These are phyloP conservation scores for Malacoraja senta DNA, from an alignment of 2,797 vertebrate species.

Conservation along the genomic window DNA sequence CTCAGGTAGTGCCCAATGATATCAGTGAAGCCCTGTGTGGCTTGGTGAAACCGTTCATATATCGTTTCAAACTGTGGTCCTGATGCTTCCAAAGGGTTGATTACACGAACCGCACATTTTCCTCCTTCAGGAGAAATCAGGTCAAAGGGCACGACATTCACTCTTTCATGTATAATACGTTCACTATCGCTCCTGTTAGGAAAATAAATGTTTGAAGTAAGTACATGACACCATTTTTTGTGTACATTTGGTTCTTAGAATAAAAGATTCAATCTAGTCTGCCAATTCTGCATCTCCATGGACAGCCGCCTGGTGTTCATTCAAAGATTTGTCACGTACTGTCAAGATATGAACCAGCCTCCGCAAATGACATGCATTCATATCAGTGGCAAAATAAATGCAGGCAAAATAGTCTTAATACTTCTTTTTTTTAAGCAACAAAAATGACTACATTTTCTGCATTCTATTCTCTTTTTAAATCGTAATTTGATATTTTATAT, in stretches of 20 bases:
- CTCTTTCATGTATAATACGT: constrained; percentile 63
- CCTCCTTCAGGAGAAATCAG: constrained; percentile 43
- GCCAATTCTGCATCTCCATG: background rate
- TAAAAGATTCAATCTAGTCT: background rate
- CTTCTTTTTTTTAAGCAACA: background rate
- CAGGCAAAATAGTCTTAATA: background rate
- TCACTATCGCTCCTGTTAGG: constrained; percentile 67
- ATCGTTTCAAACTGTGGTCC: constrained; percentile 65
- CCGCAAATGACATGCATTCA: background rate
- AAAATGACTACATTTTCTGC: background rate
- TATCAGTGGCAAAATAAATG: background rate
- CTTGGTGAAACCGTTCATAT: constrained; percentile 75
- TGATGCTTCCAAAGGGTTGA: constrained; percentile 63
- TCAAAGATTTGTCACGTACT: background rate
- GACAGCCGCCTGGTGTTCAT: background rate
- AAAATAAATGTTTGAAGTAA: background rate
- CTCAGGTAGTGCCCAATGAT: constrained; percentile 72
- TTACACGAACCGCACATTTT: constrained; percentile 55
- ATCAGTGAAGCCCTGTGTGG: constrained; percentile 60
- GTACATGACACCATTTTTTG: background rate
- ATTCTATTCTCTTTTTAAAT: background rate
- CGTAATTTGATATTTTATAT: background rate
- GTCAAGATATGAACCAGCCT: background rate
- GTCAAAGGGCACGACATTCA: constrained; percentile 67
- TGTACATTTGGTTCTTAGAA: background rate